Evolutionary conservation across 2,888 invertebrate species (phyloP).

Genomic region (Ceraclea dissimilis): DNA sequence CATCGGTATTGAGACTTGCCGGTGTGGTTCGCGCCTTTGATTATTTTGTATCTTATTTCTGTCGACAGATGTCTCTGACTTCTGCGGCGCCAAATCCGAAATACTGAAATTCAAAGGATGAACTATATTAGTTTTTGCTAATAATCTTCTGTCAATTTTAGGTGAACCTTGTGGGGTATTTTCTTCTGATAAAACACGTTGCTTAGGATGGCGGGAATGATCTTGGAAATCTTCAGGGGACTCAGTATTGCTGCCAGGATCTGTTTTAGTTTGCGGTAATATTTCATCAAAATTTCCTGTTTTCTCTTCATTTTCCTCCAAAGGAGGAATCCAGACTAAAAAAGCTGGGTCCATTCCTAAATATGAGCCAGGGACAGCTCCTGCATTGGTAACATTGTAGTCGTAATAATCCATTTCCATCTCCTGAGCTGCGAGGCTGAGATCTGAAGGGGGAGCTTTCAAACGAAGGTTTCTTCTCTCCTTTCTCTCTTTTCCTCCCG

Average conservation of each 20-base stretch:
- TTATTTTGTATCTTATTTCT: constrained; percentile 16
- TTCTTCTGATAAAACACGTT: constrained; percentile 29
- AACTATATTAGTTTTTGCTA: constrained; percentile 41
- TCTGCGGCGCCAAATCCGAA: constrained; percentile 34
- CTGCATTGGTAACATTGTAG: constrained; percentile 77
- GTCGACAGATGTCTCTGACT: constrained; percentile 35
- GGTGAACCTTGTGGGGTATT: constrained; percentile 39
- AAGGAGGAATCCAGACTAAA: constrained; percentile 79
- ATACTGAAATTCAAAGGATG: constrained; percentile 47
- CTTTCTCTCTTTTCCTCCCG: constrained; percentile 66
- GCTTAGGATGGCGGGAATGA: constrained; percentile 8
- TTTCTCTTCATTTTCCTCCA: constrained; percentile 57
- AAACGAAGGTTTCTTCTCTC: constrained; percentile 70
- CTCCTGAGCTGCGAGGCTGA: constrained; percentile 67
- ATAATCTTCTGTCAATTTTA: constrained; percentile 29
- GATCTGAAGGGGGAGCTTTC: constrained; percentile 64
- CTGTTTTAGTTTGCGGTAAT: constrained; percentile 43
- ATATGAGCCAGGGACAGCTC: constrained; percentile 79
- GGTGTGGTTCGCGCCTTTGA: constrained; percentile 27
- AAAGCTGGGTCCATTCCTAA: constrained; percentile 86
- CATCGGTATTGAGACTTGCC: constrained; percentile 38
- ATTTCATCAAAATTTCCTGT: constrained; percentile 47
- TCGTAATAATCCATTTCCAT: constrained; percentile 84
- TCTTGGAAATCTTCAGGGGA: constrained; percentile 48
- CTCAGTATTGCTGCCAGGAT: constrained; percentile 61